Conservation (phyloP, 2,113 vertebrate genomes). For the Cettia cetti region DNA sequence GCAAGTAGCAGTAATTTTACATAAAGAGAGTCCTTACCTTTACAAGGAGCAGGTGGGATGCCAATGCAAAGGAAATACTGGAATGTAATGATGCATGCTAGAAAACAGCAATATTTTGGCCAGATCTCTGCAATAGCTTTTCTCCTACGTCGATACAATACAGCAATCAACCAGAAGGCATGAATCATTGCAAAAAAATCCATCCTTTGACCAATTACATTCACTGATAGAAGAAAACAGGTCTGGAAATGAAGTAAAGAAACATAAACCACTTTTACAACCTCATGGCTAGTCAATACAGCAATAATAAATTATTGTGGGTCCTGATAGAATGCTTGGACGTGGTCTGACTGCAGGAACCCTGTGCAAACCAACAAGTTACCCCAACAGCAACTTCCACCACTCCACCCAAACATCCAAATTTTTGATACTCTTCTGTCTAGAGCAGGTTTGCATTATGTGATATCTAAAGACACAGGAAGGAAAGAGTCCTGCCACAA, state of each 20-base stretch:
- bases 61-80: constrained; percentile 98
- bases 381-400: background rate
- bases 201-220: constrained; percentile 96
- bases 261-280: background rate
- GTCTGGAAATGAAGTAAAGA: constrained; percentile 75
- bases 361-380: background rate
- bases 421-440: background rate
- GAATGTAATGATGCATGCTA: constrained; percentile 89
- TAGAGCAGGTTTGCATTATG: background rate
- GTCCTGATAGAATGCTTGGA: background rate
- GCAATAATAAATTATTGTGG: background rate
- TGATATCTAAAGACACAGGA: background rate
- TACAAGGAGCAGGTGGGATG: constrained; percentile 91
- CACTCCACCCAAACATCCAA: background rate
- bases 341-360: background rate
- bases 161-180: constrained; percentile 86
- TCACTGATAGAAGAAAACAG: constrained; percentile 92
- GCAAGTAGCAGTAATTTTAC: background rate
- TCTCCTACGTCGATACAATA: constrained; percentile 89
- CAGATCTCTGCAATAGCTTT: constrained; percentile 95
- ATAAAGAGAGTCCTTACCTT: constrained; percentile 44
- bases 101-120: constrained; percentile 98
- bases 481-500: background rate
- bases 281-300: background rate
- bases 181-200: constrained; percentile 97